phyloP scores from a whole-genome alignment of 2,797 vertebrate species.

The Paratrypauchen microcephalus region DNA sequence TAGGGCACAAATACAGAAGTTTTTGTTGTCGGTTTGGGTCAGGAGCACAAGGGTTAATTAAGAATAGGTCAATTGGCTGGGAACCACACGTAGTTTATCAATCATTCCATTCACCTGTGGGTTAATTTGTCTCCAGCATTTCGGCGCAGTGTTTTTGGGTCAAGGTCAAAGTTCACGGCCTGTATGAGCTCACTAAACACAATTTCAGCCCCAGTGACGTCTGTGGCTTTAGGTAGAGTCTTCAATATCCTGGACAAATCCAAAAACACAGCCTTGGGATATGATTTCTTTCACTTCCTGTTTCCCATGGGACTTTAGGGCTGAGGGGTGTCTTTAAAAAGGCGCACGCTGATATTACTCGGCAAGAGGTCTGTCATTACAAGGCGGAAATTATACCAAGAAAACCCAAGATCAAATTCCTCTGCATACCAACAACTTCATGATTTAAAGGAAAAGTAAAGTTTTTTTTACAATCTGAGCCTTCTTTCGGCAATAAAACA shows the following conservation, averaged over 20 bases:
- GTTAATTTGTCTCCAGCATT: slow-evolving; percentile 1
- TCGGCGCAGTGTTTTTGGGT: neutral
- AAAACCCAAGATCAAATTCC: slow-evolving; percentile 26
- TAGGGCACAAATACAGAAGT: neutral
- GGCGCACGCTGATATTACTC: slow-evolving; percentile 26
- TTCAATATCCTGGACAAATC: slow-evolving; percentile 29
- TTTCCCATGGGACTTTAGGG: slow-evolving; percentile 24
- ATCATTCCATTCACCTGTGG: slow-evolving; percentile 50
- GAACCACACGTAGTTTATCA: slow-evolving; percentile 54
- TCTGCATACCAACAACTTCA: neutral
- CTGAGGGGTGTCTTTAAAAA: slow-evolving; percentile 33
- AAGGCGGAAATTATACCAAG: slow-evolving; percentile 19
- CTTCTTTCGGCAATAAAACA: too few species aligned
- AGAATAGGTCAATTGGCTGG: slow-evolving; percentile 47
- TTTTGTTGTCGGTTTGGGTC: slow-evolving; percentile 16
- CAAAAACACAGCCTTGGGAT: slow-evolving; percentile 23
- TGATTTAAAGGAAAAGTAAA: too few species aligned
- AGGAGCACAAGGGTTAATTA: slow-evolving; percentile 64
- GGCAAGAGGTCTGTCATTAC: slow-evolving; percentile 31
- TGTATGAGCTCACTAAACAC: neutral
- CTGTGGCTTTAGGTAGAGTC: slow-evolving; percentile 2
- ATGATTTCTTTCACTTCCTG: slow-evolving; percentile 37
- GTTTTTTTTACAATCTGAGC: too few species aligned
- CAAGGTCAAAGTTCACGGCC: neutral
- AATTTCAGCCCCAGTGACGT: neutral